phyloP scores from a whole-genome alignment of 64 coral and sea anemone genomes.

The Montipora foliosa region DNA sequence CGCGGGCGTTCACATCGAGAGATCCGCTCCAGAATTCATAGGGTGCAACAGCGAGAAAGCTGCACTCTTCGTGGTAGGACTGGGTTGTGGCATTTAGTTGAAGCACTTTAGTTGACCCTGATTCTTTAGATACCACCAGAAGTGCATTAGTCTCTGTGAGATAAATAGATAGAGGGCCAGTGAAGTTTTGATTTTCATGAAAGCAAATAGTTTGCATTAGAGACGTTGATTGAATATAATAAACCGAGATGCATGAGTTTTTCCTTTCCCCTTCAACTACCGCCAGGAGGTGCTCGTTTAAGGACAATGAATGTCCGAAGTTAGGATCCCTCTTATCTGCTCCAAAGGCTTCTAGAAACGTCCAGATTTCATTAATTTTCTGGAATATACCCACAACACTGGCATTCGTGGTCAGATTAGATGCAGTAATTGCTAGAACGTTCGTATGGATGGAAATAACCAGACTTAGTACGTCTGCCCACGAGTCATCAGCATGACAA shows the following conservation, averaged over 20 bases:
- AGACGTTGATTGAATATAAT: too few relatives aligned
- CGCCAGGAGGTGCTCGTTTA: conserved; percentile 65
- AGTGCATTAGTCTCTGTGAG: conserved; percentile 45
- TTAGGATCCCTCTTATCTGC: conserved; percentile 18
- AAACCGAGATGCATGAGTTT: conserved; percentile 12
- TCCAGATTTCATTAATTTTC: conserved; percentile 45
- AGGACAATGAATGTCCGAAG: conserved; percentile 45
- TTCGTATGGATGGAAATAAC: conserved; percentile 49
- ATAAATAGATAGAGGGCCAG: conserved; percentile 2
- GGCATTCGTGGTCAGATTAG: neutral
- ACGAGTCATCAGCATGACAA: conserved; percentile 40
- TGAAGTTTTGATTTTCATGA: conserved; percentile 8
- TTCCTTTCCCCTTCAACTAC: conserved; percentile 28
- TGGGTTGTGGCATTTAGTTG: conserved; percentile 28
- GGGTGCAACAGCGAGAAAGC: neutral
- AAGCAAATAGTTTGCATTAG: conserved; percentile 8
- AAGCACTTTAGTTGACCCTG: neutral
- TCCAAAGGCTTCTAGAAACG: conserved; percentile 33
- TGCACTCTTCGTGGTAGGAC: neutral
- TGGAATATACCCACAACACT: conserved; percentile 83
- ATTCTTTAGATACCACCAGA: conserved; percentile 45
- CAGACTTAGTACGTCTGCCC: conserved; percentile 61
- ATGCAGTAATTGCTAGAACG: conserved; percentile 64
- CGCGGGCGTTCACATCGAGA: conserved; percentile 58
- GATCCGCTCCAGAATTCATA: conserved; percentile 35